Evolutionary conservation across 2,113 vertebrate species (phyloP).

Genomic region (Microtus richardsoni): DNA sequence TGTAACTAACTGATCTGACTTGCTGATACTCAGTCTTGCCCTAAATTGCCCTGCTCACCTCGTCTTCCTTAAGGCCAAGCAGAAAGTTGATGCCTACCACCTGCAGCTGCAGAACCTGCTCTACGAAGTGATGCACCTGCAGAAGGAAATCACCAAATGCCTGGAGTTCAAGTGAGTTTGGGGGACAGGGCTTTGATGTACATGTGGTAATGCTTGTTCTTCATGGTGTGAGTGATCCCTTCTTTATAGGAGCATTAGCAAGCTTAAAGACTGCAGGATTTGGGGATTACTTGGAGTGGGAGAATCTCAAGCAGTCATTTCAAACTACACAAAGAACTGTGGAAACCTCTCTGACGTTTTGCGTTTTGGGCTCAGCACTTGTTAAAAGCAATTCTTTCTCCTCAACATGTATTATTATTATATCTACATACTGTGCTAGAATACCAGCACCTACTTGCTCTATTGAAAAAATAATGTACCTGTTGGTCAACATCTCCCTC

Average conservation of each 20-base stretch:
- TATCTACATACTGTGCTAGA: neutral
- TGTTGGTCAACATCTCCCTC: neutral
- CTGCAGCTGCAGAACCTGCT: conserved; percentile 98
- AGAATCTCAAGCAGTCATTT: conserved; percentile 22
- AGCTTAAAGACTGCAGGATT: fast-evolving
- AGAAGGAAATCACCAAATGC: conserved; percentile 99
- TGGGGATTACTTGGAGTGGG: neutral
- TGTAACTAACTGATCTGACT: neutral
- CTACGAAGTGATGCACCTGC: conserved; percentile 99
- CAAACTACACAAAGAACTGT: neutral
- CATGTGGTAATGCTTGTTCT: neutral
- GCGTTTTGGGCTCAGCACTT: conserved; percentile 38
- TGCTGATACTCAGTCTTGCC: neutral
- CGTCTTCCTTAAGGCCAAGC: conserved; percentile 91
- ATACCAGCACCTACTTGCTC: neutral
- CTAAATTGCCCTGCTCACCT: neutral
- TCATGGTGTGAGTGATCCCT: neutral
- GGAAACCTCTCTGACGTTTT: neutral
- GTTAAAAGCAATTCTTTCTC: neutral
- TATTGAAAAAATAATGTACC: neutral
- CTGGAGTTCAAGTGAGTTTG: conserved; percentile 97
- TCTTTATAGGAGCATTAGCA: neutral
- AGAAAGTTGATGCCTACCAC: conserved; percentile 96
- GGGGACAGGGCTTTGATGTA: neutral
- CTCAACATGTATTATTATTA: neutral